Percentiles rank a stretch among this genome's conserved stretches.
These are phyloP conservation scores for Poeciliopsis infans DNA, from an alignment of 2,797 vertebrate species.

Conservation along the genomic window DNA sequence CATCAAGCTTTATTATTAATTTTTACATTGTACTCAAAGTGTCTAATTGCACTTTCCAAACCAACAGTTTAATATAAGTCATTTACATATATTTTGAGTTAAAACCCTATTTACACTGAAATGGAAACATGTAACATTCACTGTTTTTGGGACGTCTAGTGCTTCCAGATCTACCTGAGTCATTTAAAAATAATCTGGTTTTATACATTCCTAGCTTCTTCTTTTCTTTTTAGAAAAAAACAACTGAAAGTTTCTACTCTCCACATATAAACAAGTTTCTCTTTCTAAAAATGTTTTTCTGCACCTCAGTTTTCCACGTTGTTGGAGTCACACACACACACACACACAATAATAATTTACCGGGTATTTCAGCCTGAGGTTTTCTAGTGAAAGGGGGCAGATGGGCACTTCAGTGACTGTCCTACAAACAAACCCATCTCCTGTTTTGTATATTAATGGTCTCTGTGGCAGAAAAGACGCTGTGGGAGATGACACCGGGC, in stretches of 20 bases:
- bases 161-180: neutral
- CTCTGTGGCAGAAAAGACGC: neutral
- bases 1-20: too few relatives aligned
- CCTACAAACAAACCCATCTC: neutral
- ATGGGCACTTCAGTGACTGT: neutral
- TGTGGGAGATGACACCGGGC: neutral
- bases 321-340: neutral
- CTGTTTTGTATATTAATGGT: neutral
- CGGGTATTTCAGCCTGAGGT: neutral
- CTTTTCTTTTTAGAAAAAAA: neutral
- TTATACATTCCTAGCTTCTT: too few relatives aligned
- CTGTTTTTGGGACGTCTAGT: neutral
- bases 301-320: neutral
- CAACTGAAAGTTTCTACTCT: neutral
- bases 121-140: neutral
- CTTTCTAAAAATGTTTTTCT: neutral
- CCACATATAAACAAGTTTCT: neutral
- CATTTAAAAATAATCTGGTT: too few relatives aligned
- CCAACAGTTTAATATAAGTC: too few relatives aligned
- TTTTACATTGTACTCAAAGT: too few relatives aligned
- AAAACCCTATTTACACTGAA: neutral
- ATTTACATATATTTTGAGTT: too few relatives aligned
- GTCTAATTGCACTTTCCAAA: too few relatives aligned
- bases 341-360: neutral
- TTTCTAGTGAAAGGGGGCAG: neutral